Conservation (phyloP, 2,113 vertebrate genomes). For the Upupa epops region DNA sequence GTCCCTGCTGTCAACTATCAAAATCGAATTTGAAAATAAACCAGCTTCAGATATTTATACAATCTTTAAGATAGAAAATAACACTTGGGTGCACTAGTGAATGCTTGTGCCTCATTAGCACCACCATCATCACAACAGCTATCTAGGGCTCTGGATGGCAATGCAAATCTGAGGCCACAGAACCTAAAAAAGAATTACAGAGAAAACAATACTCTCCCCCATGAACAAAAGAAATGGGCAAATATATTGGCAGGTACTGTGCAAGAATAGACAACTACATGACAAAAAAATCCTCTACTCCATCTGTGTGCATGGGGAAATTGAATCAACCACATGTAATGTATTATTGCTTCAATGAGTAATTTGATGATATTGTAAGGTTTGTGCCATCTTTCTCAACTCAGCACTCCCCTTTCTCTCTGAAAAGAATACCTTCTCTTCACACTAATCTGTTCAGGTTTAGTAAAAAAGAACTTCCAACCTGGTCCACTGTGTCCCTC, state of each 20-base stretch:
- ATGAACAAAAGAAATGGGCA: neutral
- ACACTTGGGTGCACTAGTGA: neutral
- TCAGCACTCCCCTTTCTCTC: neutral
- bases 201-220: neutral
- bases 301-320: neutral
- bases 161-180: neutral
- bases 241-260: neutral
- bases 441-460: slow-evolving; percentile 21
- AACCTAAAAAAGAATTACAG: neutral
- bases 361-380: neutral
- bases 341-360: neutral
- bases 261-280: neutral
- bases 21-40: neutral
- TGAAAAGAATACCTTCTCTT: slow-evolving; percentile 31
- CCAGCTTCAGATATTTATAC: neutral
- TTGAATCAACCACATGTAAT: neutral
- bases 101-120: neutral
- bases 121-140: neutral
- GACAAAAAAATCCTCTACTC: neutral
- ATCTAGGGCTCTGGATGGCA: neutral
- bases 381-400: slow-evolving; percentile 1
- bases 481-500: slow-evolving; percentile 17
- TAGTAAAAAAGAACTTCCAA: slow-evolving; percentile 47
- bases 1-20: neutral
- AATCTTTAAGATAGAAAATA: neutral